Evolutionary conservation across 2,113 vertebrate genomes (phyloP).

Genomic region (Neopipo cinnamomea): DNA sequence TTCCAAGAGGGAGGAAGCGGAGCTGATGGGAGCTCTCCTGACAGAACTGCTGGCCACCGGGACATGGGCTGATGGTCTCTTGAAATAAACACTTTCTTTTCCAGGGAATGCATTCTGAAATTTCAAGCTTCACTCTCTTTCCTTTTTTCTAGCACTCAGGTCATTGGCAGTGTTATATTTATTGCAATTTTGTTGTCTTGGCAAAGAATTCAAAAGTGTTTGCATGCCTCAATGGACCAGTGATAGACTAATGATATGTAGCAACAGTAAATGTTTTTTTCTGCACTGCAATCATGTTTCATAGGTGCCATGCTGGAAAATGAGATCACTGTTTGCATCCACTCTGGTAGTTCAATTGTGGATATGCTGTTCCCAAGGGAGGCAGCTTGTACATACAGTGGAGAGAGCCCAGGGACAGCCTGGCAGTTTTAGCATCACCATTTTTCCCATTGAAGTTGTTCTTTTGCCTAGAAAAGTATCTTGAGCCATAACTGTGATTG

Average conservation of each 20-base stretch:
- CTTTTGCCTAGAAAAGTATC: background rate
- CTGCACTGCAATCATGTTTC: background rate
- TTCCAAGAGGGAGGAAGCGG: background rate
- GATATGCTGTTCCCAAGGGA: background rate
- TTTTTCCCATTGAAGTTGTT: background rate
- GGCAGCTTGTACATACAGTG: accelerated
- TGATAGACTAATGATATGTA: background rate
- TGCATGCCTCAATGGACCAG: background rate
- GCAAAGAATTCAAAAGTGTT: conserved; percentile 11
- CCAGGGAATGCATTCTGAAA: background rate
- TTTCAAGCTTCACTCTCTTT: background rate
- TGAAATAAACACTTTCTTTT: background rate
- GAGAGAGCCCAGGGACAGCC: background rate
- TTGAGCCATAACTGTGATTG: background rate
- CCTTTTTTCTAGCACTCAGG: background rate
- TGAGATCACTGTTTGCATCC: background rate
- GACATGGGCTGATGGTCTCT: background rate
- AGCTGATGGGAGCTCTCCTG: background rate
- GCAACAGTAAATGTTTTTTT: background rate
- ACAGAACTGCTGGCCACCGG: background rate
- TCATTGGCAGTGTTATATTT: background rate
- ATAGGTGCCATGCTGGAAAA: background rate
- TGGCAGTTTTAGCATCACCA: background rate
- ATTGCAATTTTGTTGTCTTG: conserved; percentile 23
- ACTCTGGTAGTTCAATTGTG: background rate